These are phyloP conservation scores for Caenorhabditis plicata DNA, from an alignment of 2,888 invertebrate genomes.

Conservation along the genomic window DNA sequence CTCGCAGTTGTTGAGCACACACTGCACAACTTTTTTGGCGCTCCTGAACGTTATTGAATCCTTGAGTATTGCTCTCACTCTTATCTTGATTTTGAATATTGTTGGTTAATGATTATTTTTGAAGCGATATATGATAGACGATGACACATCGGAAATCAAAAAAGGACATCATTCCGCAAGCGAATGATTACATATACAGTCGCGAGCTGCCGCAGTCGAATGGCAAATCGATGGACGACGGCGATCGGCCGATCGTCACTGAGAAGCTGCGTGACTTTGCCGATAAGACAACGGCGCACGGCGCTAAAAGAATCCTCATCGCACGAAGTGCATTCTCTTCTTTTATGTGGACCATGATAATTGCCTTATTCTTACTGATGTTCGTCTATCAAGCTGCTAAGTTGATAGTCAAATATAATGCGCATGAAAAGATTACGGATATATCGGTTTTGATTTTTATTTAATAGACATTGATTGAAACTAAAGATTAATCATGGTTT, in stretches of 20 bases:
- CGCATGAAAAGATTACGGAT: slow-evolving; percentile 48
- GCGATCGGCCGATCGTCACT: background rate
- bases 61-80: too few species aligned
- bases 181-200: slow-evolving; percentile 35
- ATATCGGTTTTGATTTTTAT: slow-evolving; percentile 32
- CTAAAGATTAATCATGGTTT: slow-evolving; percentile 8
- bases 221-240: slow-evolving; percentile 8
- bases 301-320: slow-evolving; percentile 44
- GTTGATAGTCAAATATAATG: slow-evolving; percentile 31
- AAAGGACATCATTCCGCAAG: slow-evolving; percentile 12
- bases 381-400: slow-evolving; percentile 29
- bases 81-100: too few species aligned
- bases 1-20: too few species aligned
- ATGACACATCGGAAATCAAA: slow-evolving; percentile 24
- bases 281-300: slow-evolving; percentile 54
- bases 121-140: background rate
- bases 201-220: slow-evolving; percentile 16
- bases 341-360: slow-evolving; percentile 34
- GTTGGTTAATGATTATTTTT: too few species aligned
- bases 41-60: too few species aligned
- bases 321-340: slow-evolving; percentile 24
- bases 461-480: background rate
- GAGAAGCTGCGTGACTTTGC: slow-evolving; percentile 31
- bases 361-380: slow-evolving; percentile 24
- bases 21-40: too few species aligned